Percentiles rank a stretch among this genome's conserved stretches.
Conservation (phyloP, 2,113 vertebrate species). For the Brachyhypopomus gauderio region DNA sequence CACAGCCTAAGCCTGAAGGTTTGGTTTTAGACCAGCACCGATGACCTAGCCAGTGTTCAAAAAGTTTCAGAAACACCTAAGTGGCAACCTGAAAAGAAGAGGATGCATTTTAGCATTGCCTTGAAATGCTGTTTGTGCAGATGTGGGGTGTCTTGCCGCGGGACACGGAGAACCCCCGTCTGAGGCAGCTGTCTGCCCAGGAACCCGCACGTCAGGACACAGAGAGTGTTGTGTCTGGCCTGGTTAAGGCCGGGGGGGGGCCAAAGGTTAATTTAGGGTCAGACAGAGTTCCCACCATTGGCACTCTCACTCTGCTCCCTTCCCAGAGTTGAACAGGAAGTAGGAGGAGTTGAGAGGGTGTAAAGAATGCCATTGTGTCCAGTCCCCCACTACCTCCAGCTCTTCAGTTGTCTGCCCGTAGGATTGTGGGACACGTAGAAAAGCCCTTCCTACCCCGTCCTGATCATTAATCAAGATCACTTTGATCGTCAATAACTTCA, state of each 20-base stretch:
- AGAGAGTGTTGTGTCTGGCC: constrained; percentile 59
- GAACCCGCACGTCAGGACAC: constrained; percentile 47
- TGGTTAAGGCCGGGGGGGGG: constrained; percentile 48
- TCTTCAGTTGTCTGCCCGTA: constrained; percentile 60
- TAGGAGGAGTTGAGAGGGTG: constrained; percentile 12
- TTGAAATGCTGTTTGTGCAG: constrained; percentile 32
- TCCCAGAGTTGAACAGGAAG: constrained; percentile 64
- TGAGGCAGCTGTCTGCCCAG: constrained; percentile 28
- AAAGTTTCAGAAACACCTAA: background rate
- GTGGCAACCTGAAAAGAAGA: background rate
- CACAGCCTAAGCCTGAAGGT: no score
- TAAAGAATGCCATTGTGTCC: constrained; percentile 35
- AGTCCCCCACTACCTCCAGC: background rate
- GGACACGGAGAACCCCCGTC: constrained; percentile 14
- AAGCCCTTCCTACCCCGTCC: constrained; percentile 57
- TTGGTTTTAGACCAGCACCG: no score
- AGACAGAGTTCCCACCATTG: constrained; percentile 59
- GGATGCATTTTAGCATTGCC: constrained; percentile 5
- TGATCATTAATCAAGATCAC: constrained; percentile 61
- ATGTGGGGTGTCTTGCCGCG: constrained; percentile 24
- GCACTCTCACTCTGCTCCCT: constrained; percentile 34
- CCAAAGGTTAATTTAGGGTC: constrained; percentile 55
- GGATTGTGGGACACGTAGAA: constrained; percentile 55
- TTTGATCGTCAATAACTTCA: constrained; percentile 68
- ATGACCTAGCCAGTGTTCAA: background rate